Conservation (phyloP, 1,140 invertebrate genomes). For the Atta colombica region DNA sequence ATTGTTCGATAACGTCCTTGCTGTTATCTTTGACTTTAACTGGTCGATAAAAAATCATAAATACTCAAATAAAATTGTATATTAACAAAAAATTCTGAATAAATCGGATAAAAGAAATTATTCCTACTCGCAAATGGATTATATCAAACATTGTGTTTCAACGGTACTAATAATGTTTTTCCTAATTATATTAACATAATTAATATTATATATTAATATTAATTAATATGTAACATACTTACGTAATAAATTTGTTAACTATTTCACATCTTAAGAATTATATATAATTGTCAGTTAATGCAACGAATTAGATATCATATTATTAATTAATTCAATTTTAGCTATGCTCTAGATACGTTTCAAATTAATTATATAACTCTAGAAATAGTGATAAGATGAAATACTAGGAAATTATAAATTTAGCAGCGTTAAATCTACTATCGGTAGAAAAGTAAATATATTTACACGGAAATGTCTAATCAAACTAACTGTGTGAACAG, state of each 20-base stretch:
- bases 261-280: neutral
- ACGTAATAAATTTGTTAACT: neutral
- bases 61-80: neutral
- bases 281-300: neutral
- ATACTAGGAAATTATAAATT: neutral
- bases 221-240: neutral
- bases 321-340: neutral
- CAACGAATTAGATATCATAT: neutral
- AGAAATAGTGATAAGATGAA: neutral
- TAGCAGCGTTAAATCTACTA: neutral
- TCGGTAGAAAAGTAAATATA: neutral
- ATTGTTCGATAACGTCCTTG: constrained; percentile 25
- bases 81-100: constrained; percentile 17
- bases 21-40: constrained; percentile 33
- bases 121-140: neutral
- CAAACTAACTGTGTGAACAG: neutral
- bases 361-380: neutral
- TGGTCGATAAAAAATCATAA: constrained; percentile 6
- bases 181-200: neutral
- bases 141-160: neutral
- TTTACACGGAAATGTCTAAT: neutral
- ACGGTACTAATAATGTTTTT: neutral
- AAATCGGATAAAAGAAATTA: neutral
- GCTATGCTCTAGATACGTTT: neutral
- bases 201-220: too few species aligned